These are phyloP conservation scores for Eptatretus burgeri DNA, from an alignment of 2,113 vertebrate species.

Conservation along the genomic window DNA sequence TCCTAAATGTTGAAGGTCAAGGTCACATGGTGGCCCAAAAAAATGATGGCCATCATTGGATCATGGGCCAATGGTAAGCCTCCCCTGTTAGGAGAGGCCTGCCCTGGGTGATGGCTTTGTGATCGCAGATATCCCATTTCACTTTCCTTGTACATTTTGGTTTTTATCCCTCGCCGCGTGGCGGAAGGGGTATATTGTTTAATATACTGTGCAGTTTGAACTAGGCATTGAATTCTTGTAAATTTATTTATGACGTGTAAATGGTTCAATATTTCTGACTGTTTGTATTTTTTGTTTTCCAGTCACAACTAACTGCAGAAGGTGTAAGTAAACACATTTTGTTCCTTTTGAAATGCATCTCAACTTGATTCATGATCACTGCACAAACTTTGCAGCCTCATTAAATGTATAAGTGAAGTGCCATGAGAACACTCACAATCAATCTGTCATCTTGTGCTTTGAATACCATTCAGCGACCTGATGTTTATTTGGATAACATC, in stretches of 20 bases:
- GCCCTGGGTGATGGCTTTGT: too few species aligned
- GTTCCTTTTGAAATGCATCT: slow-evolving; percentile 1
- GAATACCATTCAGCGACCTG: neutral
- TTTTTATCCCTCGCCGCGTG: too few species aligned
- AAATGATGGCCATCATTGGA: too few species aligned
- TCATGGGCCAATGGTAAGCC: too few species aligned
- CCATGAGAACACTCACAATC: neutral
- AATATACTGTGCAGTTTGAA: neutral
- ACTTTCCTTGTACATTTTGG: neutral
- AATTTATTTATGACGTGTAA: neutral
- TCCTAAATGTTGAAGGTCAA: too few species aligned
- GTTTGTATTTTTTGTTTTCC: slow-evolving; percentile 16
- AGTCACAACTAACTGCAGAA: slow-evolving; percentile 37
- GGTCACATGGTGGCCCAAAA: too few species aligned
- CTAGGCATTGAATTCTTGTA: too few species aligned
- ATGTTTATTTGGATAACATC: neutral
- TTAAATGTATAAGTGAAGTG: neutral
- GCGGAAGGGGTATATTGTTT: too few species aligned
- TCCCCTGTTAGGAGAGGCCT: too few species aligned
- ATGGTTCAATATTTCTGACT: slow-evolving; percentile 10
- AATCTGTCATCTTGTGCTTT: slow-evolving; percentile 1
- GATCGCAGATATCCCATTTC: neutral
- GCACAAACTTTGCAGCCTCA: neutral
- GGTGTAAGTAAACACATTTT: slow-evolving; percentile 21
- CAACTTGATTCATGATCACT: neutral